These are phyloP conservation scores for Chlamydotis undulata DNA, from an alignment of 2,113 vertebrate genomes.

Conservation along the genomic window DNA sequence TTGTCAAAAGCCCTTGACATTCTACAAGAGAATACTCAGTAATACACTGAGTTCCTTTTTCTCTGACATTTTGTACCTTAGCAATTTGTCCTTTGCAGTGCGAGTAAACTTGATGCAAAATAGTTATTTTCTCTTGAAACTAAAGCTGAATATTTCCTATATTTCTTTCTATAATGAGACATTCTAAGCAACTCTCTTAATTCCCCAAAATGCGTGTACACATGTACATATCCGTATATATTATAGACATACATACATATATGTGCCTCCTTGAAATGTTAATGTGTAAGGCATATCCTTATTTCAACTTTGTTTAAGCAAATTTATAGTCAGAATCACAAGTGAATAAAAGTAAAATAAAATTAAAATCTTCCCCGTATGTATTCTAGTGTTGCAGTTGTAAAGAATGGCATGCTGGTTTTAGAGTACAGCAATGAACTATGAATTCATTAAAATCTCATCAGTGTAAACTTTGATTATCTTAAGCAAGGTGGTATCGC, in stretches of 20 bases:
- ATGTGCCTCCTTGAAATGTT: background rate
- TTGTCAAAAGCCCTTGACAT: background rate
- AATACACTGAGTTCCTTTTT: background rate
- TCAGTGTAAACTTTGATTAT: background rate
- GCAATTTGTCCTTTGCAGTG: background rate
- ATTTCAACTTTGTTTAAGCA: background rate
- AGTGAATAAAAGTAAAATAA: background rate
- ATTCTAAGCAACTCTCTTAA: background rate
- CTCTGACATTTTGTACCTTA: background rate
- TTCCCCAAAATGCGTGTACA: background rate
- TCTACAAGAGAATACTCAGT: background rate
- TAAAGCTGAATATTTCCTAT: background rate
- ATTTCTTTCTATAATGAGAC: background rate
- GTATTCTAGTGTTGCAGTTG: background rate
- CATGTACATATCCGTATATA: fast-evolving
- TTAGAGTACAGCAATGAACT: background rate
- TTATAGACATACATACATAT: background rate
- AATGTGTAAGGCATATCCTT: background rate
- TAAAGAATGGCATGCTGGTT: background rate
- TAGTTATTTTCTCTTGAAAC: background rate
- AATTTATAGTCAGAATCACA: background rate
- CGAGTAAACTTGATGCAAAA: background rate
- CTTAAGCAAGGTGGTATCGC: background rate
- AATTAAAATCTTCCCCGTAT: background rate
- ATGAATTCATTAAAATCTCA: background rate